Percentiles rank a stretch among this genome's conserved stretches.
phyloP scores from a whole-genome alignment of 2,888 invertebrate species.

The Apodemia duryi region DNA sequence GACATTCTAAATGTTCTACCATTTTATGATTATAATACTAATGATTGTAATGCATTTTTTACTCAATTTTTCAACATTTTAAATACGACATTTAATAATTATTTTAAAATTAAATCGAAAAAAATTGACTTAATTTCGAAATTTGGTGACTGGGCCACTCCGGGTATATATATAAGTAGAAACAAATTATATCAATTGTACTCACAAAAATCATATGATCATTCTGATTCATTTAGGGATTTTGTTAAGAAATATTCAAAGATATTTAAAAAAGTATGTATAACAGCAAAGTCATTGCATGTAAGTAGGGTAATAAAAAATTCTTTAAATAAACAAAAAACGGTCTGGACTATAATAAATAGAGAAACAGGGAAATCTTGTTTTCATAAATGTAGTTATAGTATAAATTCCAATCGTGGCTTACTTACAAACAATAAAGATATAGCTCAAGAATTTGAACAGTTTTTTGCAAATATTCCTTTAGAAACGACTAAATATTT shows the following conservation, averaged over 20 bases:
- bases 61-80: background rate
- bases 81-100: background rate
- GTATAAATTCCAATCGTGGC: too few relatives aligned
- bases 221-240: too few relatives aligned
- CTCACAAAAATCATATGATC: background rate
- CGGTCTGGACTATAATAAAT: background rate
- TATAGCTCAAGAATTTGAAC: background rate
- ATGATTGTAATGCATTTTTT: background rate
- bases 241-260: too few relatives aligned
- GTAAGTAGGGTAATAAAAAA: background rate
- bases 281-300: background rate
- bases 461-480: background rate
- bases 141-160: background rate
- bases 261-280: background rate
- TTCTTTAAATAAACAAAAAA: background rate
- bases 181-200: background rate
- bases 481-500: background rate
- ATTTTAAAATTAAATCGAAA: background rate
- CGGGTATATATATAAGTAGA: background rate
- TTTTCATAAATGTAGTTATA: too few relatives aligned
- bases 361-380: background rate
- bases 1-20: background rate
- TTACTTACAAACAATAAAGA: background rate
- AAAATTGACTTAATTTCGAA: background rate
- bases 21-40: too few relatives aligned